phyloP scores from a whole-genome alignment of 2,113 vertebrate genomes.

The Ceyx cyanopectus region DNA sequence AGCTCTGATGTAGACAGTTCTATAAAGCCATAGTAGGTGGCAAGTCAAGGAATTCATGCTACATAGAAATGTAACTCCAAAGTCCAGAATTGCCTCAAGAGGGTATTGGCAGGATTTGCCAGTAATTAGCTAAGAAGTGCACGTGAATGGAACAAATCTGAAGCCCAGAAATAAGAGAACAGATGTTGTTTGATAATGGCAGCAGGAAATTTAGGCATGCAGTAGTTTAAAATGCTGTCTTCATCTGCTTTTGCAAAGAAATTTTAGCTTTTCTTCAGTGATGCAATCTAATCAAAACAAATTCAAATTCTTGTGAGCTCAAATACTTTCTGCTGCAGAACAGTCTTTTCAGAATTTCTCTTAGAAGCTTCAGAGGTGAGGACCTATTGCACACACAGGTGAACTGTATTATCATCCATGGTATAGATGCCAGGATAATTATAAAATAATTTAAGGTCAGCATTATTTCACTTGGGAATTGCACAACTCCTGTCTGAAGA shows the following conservation, averaged over 20 bases:
- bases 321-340: not conserved
- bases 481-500: not conserved
- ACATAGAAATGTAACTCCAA: not conserved
- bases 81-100: not conserved
- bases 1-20: not conserved
- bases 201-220: not conserved
- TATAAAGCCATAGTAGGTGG: fast-evolving
- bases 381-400: not conserved
- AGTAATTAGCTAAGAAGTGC: not conserved
- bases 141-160: not conserved
- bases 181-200: not conserved
- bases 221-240: not conserved
- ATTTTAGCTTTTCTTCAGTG: not conserved
- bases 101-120: not conserved
- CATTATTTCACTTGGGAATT: not conserved
- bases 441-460: conserved; percentile 3
- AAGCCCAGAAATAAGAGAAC: not conserved
- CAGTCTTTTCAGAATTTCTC: not conserved
- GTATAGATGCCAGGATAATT: not conserved
- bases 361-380: not conserved
- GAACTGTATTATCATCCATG: not conserved
- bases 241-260: conserved; percentile 1
- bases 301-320: not conserved
- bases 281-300: not conserved
- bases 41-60: not conserved